Conservation (phyloP, 2,113 vertebrate genomes). For the Marmota flaviventris region DNA sequence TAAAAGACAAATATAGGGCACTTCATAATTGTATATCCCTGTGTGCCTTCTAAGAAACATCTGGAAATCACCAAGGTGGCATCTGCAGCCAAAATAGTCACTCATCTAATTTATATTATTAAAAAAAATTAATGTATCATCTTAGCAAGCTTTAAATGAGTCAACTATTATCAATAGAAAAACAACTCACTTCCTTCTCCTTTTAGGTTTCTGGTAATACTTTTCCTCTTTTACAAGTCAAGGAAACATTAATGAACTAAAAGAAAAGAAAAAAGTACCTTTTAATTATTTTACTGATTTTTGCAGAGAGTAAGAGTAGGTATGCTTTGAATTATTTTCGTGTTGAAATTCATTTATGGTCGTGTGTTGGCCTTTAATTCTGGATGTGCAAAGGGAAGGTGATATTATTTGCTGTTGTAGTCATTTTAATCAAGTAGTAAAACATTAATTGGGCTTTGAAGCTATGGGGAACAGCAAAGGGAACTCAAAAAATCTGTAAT, state of each 20-base stretch:
- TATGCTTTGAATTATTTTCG: background rate
- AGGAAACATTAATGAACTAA: background rate
- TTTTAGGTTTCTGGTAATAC: slow-evolving; percentile 15
- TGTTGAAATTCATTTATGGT: background rate
- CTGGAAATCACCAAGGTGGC: background rate
- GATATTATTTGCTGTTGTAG: background rate
- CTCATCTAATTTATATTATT: background rate
- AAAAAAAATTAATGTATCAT: background rate
- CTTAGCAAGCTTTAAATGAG: background rate
- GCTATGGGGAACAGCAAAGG: background rate
- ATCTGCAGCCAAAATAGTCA: background rate
- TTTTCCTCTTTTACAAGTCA: slow-evolving; percentile 4
- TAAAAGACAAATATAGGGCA: background rate
- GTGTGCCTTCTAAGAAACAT: background rate
- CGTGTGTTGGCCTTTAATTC: background rate
- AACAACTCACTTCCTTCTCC: background rate
- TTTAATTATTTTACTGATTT: background rate
- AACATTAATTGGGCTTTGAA: background rate
- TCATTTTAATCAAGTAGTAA: slow-evolving; percentile 26
- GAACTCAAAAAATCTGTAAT: background rate
- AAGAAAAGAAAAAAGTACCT: background rate
- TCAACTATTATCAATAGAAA: background rate
- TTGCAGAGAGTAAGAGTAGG: background rate
- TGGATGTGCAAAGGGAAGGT: background rate
- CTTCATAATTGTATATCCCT: background rate